A percentile compares a stretch with the other conserved stretches of the same genome.
These are phyloP conservation scores for Semnornis frantzii DNA, from an alignment of 2,113 vertebrate genomes.

Conservation along the genomic window DNA sequence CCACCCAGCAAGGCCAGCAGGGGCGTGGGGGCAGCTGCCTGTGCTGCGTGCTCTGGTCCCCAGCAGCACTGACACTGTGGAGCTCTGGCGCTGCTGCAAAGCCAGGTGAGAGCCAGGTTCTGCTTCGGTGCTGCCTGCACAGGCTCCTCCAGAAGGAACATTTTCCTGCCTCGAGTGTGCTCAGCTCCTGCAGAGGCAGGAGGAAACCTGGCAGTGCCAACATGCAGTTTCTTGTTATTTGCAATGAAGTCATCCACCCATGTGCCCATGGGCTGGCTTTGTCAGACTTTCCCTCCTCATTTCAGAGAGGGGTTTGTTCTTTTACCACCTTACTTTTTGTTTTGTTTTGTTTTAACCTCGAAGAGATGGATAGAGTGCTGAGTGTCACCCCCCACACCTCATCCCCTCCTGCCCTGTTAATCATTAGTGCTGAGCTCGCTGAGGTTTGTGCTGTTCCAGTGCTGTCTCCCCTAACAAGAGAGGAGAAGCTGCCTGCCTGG, in stretches of 20 bases:
- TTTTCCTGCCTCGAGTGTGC: not conserved
- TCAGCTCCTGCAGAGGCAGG: not conserved
- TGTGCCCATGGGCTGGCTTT: not conserved
- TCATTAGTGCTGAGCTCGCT: slow-evolving; percentile 24
- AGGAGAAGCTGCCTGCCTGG: not conserved
- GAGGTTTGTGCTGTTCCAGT: slow-evolving; percentile 9
- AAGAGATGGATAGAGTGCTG: not conserved
- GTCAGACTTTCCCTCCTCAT: not conserved
- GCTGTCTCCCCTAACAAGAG: not conserved
- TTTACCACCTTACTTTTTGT: not conserved
- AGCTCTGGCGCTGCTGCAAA: rapidly evolving
- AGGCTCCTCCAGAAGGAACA: not conserved
- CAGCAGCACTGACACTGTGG: not conserved
- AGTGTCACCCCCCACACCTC: not conserved
- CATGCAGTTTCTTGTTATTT: not conserved
- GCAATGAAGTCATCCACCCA: not conserved
- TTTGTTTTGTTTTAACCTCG: not conserved
- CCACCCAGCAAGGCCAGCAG: rapidly evolving
- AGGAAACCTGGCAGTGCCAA: not conserved
- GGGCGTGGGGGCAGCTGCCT: rapidly evolving
- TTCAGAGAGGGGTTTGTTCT: not conserved
- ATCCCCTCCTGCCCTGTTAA: slow-evolving; percentile 29
- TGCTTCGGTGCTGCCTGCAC: not conserved
- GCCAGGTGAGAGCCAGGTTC: not conserved
- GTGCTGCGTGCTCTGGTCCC: not conserved